Base-by-base conservation (phyloP, 1,140 invertebrate genomes). In the Phthorimaea operculella region DNA sequence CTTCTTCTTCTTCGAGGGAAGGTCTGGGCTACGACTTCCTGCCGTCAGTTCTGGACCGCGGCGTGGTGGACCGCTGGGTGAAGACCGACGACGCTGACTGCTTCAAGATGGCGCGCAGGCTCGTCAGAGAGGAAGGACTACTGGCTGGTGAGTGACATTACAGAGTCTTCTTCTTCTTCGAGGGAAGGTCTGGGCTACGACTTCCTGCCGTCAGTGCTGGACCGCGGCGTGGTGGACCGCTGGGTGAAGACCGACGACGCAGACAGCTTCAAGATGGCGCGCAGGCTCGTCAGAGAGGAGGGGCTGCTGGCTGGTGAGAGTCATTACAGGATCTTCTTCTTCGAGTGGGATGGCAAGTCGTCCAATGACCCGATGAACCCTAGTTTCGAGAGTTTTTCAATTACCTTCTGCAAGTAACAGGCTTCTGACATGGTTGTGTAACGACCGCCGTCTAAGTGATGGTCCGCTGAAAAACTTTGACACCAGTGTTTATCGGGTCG, bases 21-120 rank as follows among this genome's bases (percentile, higher is more conserved):
- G 92, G 92, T 48, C 90, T 93, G 59, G 92, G 92, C 63, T 99
- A 99, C 83, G 98, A 99, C 84, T 99, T 99, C 79, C 86, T 98
- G 47, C 98, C 98, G 9, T 95, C 94, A 1, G 95, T 98, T 0
- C 85, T 98, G 52, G 93, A 95, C 83, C 87, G 89, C 1, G 84
- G 73, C 0, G 88, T 95, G 10, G 89, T 98, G 10, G 96, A 98
- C 77, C 86, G 87, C 66, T 99, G 97, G 97, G 83, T 93, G 4
- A 98, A 99, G 83, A 89, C 90, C 0, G 88, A 88, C 28, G 98
- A 99, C 73, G 86, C 87, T 50, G 90, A 93, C 42, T 92, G 96
- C 0, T 90, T 99, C 17, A 84, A 87, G n/a, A 92, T 94, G 90
- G 89, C 97, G 4, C 87, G 96, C 48, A 86, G 92, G 60, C 85